Evolutionary conservation across 2,888 invertebrate genomes (phyloP).

Genomic region (Pyrrhosoma nymphula): DNA sequence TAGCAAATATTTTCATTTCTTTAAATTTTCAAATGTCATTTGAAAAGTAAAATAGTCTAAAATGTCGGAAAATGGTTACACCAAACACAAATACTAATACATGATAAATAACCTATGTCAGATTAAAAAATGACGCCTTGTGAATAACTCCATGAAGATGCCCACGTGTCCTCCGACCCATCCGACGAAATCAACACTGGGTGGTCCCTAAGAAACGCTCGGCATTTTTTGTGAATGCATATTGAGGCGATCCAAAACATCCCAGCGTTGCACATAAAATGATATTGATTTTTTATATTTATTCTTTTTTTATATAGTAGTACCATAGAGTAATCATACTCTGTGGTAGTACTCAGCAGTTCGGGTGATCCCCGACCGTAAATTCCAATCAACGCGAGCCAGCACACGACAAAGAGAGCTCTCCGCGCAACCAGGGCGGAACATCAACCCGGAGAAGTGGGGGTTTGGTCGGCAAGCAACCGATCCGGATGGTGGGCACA

Average conservation of each 20-base stretch:
- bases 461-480: background rate
- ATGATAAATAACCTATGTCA: too few relatives aligned
- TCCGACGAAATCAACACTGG: background rate
- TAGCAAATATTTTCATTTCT: too few relatives aligned
- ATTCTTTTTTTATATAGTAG: background rate
- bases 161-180: background rate
- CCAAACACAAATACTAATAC: too few relatives aligned
- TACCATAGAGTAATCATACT: too few relatives aligned
- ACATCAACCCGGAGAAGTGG: background rate
- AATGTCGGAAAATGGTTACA: too few relatives aligned
- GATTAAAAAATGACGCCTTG: background rate
- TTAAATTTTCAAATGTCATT: too few relatives aligned
- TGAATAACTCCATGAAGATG: too few relatives aligned
- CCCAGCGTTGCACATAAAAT: background rate
- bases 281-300: background rate
- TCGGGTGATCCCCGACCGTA: background rate
- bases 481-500: background rate
- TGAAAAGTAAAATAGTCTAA: too few relatives aligned
- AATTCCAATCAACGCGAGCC: slow-evolving; percentile 1
- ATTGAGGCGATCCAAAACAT: background rate
- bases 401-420: background rate
- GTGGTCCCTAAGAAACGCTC: background rate
- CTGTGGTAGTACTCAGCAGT: background rate
- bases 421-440: background rate
- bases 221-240: background rate